Percentiles rank a stretch among this genome's conserved stretches.
Evolutionary conservation across 1,140 invertebrate species (phyloP).

Genomic region (Danaus plexippus): DNA sequence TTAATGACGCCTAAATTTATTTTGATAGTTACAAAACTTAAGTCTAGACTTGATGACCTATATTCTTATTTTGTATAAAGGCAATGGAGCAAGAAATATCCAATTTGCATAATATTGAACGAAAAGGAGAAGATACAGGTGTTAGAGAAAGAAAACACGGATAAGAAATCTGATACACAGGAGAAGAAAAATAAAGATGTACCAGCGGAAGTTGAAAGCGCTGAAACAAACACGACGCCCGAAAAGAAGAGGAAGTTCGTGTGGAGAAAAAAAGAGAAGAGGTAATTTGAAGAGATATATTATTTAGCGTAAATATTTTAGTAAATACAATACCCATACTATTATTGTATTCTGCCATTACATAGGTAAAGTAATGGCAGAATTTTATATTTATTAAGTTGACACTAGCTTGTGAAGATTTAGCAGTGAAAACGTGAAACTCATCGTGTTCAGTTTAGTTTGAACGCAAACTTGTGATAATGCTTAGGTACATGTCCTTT

Average conservation of each 20-base stretch:
- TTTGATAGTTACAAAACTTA: no score
- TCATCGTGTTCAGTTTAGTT: no score
- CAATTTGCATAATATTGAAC: conserved; percentile 80
- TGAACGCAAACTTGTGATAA: no score
- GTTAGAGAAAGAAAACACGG: conserved; percentile 46
- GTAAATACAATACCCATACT: no score
- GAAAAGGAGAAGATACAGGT: conserved; percentile 66
- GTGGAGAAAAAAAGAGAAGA: conserved; percentile 57
- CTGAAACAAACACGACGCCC: conserved; percentile 54
- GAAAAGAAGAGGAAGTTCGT: conserved; percentile 63
- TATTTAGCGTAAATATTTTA: no score
- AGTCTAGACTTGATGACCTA: conserved; percentile 16
- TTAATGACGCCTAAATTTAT: no score
- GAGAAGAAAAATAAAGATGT: conserved; percentile 48
- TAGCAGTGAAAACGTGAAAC: no score
- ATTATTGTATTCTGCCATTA: no score
- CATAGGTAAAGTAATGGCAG: no score
- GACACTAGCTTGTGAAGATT: no score
- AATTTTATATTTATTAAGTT: no score
- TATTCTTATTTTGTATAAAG: conserved; percentile 54
- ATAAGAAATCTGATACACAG: conserved; percentile 26
- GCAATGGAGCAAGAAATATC: conserved; percentile 94
- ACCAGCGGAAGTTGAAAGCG: conserved; percentile 40
- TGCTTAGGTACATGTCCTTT: no score
- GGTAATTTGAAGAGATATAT: conserved; percentile 22